Evolutionary conservation across 64 coral and sea anemone genomes (phyloP).

Genomic region (Dendrophyllia cribrosa): DNA sequence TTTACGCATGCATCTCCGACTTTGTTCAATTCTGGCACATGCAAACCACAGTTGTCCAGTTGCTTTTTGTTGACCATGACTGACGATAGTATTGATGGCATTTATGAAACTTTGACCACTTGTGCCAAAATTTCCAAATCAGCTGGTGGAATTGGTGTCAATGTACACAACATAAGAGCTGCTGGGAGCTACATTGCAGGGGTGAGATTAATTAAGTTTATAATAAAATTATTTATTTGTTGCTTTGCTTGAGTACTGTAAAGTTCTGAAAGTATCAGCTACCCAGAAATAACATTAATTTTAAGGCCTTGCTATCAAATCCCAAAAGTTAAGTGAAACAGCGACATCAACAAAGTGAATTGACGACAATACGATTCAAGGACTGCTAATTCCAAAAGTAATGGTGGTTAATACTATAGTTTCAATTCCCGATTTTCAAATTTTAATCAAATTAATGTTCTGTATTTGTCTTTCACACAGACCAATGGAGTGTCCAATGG

Average conservation of each 20-base stretch:
- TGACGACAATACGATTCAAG: too few species aligned
- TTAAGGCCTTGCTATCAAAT: too few species aligned
- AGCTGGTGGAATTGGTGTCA: conserved; percentile 95
- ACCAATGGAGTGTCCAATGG: conserved; percentile 98
- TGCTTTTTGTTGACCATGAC: conserved; percentile 90
- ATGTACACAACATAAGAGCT: conserved; percentile 88
- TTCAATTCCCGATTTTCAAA: background rate
- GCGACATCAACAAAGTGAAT: too few species aligned
- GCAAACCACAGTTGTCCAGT: conserved; percentile 86
- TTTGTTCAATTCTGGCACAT: conserved; percentile 92
- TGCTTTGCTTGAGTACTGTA: too few species aligned
- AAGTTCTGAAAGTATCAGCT: too few species aligned
- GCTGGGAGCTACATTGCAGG: conserved; percentile 95
- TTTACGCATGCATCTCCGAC: conserved; percentile 98
- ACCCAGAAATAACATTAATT: too few species aligned
- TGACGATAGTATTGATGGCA: conserved; percentile 96
- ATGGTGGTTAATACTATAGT: too few species aligned
- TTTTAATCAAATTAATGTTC: background rate
- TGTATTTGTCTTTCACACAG: conserved; percentile 22
- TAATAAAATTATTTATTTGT: too few species aligned
- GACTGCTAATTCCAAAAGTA: too few species aligned
- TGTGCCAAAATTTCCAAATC: conserved; percentile 95
- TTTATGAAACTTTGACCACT: conserved; percentile 90
- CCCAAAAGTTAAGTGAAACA: too few species aligned
- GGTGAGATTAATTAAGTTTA: conserved; percentile 39